Conservation (phyloP, 1,140 invertebrate species). For the Panagrolaimus sp. region DNA sequence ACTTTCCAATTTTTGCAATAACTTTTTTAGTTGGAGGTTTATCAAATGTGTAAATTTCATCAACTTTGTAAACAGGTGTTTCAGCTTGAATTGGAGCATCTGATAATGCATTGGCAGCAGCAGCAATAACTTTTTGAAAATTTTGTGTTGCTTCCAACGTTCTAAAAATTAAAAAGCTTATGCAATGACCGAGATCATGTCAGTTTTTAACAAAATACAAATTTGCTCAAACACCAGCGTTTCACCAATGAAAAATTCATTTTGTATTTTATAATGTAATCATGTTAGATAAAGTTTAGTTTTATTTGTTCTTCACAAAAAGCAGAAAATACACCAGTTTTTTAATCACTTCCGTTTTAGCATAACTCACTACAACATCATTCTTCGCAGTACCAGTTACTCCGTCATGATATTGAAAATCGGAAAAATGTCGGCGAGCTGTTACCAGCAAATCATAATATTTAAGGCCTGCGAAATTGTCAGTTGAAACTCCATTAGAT, state of each 20-base stretch:
- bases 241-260: too few species aligned
- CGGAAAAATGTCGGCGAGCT: constrained; percentile 71
- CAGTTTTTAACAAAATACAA: too few species aligned
- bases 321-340: constrained; percentile 42
- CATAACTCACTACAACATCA: constrained; percentile 83
- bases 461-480: background rate
- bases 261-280: too few species aligned
- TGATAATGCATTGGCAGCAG: background rate
- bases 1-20: too few species aligned
- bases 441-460: constrained; percentile 61
- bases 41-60: background rate
- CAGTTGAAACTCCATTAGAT: background rate
- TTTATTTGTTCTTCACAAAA: too few species aligned
- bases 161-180: too few species aligned
- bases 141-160: background rate
- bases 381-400: constrained; percentile 86
- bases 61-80: background rate
- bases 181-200: too few species aligned
- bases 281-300: too few species aligned
- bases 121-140: background rate
- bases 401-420: constrained; percentile 96
- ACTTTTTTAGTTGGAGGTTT: constrained; percentile 15
- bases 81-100: background rate
- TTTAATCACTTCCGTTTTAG: constrained; percentile 65
- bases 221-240: too few species aligned